These are phyloP conservation scores for Ormyrus labotus DNA, from an alignment of 2,888 invertebrate genomes.

Conservation along the genomic window DNA sequence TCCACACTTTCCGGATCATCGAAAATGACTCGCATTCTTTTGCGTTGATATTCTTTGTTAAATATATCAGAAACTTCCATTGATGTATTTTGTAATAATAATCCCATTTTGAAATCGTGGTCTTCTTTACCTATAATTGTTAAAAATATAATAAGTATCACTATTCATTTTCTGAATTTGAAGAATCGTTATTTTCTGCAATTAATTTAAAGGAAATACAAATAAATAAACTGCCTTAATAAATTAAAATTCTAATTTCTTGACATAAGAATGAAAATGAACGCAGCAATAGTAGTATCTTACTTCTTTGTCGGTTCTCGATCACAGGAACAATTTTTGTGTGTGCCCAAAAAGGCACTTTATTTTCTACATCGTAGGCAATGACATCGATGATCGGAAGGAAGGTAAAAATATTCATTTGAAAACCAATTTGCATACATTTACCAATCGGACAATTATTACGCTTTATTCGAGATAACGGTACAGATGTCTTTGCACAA, in stretches of 20 bases:
- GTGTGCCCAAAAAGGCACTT: constrained; percentile 17
- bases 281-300: too few species aligned
- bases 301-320: constrained; percentile 23
- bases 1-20: background rate
- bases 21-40: constrained; percentile 10
- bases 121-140: background rate
- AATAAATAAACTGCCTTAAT: too few species aligned
- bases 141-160: background rate
- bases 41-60: constrained; percentile 14
- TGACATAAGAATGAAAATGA: too few species aligned
- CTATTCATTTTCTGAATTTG: too few species aligned
- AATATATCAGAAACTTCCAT: constrained; percentile 19
- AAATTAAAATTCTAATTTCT: too few species aligned
- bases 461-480: background rate
- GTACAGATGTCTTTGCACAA: background rate
- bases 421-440: constrained; percentile 29
- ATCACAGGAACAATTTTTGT: constrained; percentile 10
- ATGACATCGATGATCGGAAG: constrained; percentile 23
- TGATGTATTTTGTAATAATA: background rate
- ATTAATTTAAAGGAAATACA: too few species aligned
- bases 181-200: too few species aligned
- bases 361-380: constrained; percentile 24
- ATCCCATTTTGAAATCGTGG: background rate
- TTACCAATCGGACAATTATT: constrained; percentile 22
- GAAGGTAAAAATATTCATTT: constrained; percentile 28